Base-by-base conservation (phyloP, 1,140 invertebrate species). In the Holcopasites calliopsidis region DNA sequence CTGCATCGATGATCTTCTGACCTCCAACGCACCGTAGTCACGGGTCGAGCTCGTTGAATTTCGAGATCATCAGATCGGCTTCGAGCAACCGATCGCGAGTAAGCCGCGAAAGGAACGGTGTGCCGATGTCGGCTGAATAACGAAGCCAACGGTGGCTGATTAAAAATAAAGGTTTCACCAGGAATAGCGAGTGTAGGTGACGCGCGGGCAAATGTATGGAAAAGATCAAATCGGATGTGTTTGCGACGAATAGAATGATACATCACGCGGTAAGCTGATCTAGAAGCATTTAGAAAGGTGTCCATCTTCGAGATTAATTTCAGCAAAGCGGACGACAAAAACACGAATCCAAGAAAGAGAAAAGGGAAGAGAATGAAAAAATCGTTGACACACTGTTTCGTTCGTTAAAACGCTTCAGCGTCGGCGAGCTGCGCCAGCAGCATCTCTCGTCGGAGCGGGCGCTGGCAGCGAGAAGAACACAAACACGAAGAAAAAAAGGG, bases 1-100 rank as follows among this genome's bases (percentile, higher is more conserved):
- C 65, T 83, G 57, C 80, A 83, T 80, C 81, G 82, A 84, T 84
- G 82, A 80, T 84, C 81, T 83, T 79, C 42, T 71, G 72, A 83
- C 82, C 80, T 71, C 76, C 55, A 64, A 61, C 16, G 44, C 40
- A 23, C 42, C 60, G 21, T 49, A 47, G 55, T 52, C 49, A 33
- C 35, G 31, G 49, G 16, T n/a, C 60, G 28, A 42, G 47, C 55
- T 61, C 62, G 65, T 73, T 58, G 44, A 82, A 82, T 77, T 78
- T 82, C 31, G 49, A 68, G 42, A 62, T 38, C 72, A 35, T 10
- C 31, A n/a, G 50, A 73, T 50, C 50, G 42, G 70, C 16, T 64
- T 8, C 21, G 21, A 23, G 8, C 54, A 18, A 7, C 21, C 44
- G 31, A 71, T 38, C 55, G 42, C 47, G 47, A 61, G 18, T 18